These are phyloP conservation scores for Pangasius larnaudii DNA, from an alignment of 2,797 vertebrate species.

Conservation along the genomic window DNA sequence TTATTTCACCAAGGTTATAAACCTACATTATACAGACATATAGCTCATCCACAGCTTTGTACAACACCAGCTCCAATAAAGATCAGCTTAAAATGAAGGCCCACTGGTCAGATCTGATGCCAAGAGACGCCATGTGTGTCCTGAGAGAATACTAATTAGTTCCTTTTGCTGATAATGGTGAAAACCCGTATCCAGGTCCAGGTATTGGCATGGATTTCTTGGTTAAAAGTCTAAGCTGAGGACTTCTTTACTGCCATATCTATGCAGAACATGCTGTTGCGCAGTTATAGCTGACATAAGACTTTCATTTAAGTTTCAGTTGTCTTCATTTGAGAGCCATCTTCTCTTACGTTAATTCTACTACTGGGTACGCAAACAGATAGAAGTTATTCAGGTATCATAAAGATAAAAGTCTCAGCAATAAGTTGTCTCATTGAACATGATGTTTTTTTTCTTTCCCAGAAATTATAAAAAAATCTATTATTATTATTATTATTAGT, in stretches of 20 bases:
- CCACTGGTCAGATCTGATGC: constrained; percentile 64
- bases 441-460: neutral
- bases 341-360: neutral
- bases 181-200: constrained; percentile 55
- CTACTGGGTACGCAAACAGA: neutral
- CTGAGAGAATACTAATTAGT: constrained; percentile 73
- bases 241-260: neutral
- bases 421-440: neutral
- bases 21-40: neutral
- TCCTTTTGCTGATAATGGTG: constrained; percentile 55
- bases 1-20: neutral
- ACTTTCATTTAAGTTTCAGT: neutral
- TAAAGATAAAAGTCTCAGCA: neutral
- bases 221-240: neutral
- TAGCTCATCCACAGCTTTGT: constrained; percentile 31
- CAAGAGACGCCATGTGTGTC: constrained; percentile 67
- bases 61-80: constrained; percentile 33
- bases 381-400: neutral
- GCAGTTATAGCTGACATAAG: neutral
- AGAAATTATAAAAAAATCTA: neutral
- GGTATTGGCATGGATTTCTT: neutral
- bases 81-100: constrained; percentile 52
- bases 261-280: neutral
- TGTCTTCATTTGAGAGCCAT: neutral
- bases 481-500: neutral